Percentiles rank a stretch among this genome's conserved stretches.
These are phyloP conservation scores for Lampris megalopsis DNA, from an alignment of 2,113 vertebrate genomes.

Conservation along the genomic window DNA sequence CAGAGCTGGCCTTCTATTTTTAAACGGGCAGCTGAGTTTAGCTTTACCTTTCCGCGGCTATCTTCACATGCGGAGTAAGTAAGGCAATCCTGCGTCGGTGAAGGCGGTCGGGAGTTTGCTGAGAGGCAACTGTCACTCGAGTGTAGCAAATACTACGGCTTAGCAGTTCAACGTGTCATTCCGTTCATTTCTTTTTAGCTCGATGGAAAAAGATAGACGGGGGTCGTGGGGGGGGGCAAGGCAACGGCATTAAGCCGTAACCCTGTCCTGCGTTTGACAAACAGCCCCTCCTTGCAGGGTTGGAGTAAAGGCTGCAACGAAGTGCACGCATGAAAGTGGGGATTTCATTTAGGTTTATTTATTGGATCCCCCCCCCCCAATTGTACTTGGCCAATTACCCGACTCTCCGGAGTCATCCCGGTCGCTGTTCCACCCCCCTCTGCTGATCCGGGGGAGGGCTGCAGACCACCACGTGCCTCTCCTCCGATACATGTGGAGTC, in stretches of 20 bases:
- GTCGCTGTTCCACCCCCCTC: no score
- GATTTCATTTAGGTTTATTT: no score
- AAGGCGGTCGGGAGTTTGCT: slow-evolving; percentile 23
- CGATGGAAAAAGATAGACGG: slow-evolving; percentile 30
- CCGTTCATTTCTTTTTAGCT: not conserved
- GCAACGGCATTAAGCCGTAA: no score
- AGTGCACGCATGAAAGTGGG: no score
- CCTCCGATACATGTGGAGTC: no score
- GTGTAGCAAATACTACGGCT: slow-evolving; percentile 12
- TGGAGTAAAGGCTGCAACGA: no score
- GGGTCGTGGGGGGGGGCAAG: not conserved
- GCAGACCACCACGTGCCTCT: no score
- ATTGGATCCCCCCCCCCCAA: no score
- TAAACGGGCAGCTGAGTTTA: slow-evolving; percentile 41
- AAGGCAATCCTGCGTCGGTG: slow-evolving; percentile 55
- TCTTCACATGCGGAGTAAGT: slow-evolving; percentile 49
- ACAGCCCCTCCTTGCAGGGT: not conserved
- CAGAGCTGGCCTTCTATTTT: slow-evolving; percentile 36
- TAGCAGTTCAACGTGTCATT: slow-evolving; percentile 10
- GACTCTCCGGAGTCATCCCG: no score
- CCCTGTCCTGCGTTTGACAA: not conserved
- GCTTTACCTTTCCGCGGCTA: slow-evolving; percentile 43
- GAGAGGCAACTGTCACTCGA: slow-evolving; percentile 11
- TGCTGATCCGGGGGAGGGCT: no score
- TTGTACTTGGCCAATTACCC: no score